These are phyloP conservation scores for Ancistrus triradiatus DNA, from an alignment of 2,113 vertebrate species.

Conservation along the genomic window DNA sequence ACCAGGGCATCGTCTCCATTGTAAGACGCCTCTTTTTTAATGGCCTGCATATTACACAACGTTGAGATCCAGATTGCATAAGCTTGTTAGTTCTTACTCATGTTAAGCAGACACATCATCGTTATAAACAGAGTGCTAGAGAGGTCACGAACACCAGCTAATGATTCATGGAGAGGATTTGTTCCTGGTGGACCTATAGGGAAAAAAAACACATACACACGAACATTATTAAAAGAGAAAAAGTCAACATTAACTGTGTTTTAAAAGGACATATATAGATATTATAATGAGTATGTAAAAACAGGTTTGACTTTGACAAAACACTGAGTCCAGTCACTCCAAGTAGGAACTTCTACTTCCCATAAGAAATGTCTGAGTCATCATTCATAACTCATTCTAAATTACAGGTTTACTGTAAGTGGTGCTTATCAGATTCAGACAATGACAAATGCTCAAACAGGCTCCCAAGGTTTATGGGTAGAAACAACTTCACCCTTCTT, in stretches of 20 bases:
- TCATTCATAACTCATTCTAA: conserved; percentile 5
- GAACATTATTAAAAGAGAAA: background rate
- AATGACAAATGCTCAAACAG: background rate
- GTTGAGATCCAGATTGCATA: conserved; percentile 29
- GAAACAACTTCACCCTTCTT: background rate
- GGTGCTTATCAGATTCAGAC: conserved; percentile 15
- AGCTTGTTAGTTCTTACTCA: conserved; percentile 46
- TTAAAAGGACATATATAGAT: too few relatives aligned
- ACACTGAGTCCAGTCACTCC: background rate
- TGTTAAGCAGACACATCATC: conserved; percentile 36
- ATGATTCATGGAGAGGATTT: conserved; percentile 3
- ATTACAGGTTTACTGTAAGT: conserved; percentile 1
- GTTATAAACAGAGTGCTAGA: conserved; percentile 10
- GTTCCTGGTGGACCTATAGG: conserved; percentile 37
- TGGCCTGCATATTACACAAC: conserved; percentile 80
- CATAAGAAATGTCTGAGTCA: conserved; percentile 20
- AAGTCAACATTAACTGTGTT: background rate
- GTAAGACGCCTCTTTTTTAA: conserved; percentile 82
- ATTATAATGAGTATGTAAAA: too few relatives aligned
- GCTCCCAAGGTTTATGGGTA: background rate
- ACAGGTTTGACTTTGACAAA: background rate
- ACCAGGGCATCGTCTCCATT: conserved; percentile 74
- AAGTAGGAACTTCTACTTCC: conserved; percentile 2
- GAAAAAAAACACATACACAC: conserved; percentile 29
- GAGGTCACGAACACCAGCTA: conserved; percentile 16